A percentile compares a stretch with the other conserved stretches of the same genome.
These are phyloP conservation scores for Siniperca knerii DNA, from an alignment of 2,113 vertebrate species.

Conservation along the genomic window DNA sequence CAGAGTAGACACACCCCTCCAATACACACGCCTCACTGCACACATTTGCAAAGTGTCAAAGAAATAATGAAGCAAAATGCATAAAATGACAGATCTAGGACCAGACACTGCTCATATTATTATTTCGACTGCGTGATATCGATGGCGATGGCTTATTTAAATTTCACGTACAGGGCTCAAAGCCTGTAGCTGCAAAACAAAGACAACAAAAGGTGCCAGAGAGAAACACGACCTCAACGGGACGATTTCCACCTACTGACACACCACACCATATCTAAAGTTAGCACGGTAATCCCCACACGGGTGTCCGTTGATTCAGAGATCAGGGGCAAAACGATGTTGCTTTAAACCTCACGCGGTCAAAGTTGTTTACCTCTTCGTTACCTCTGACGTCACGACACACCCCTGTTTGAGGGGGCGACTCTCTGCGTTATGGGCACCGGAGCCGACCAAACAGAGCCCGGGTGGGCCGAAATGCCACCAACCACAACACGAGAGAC, in stretches of 20 bases:
- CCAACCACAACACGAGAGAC: slow-evolving; percentile 70
- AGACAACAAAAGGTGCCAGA: slow-evolving; percentile 5
- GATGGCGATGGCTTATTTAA: background rate
- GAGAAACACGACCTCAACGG: background rate
- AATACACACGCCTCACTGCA: slow-evolving; percentile 68
- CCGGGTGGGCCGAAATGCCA: slow-evolving; percentile 16
- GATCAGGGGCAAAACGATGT: slow-evolving; percentile 62
- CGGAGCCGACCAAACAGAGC: slow-evolving; percentile 53
- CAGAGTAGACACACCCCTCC: slow-evolving; percentile 82
- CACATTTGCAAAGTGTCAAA: slow-evolving; percentile 61
- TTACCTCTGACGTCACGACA: slow-evolving; percentile 88
- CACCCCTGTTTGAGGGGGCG: slow-evolving; percentile 84
- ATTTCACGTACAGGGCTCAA: background rate
- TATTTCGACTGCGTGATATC: slow-evolving; percentile 10
- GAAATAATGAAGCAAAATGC: slow-evolving; percentile 16
- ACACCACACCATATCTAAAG: background rate
- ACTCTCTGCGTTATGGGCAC: slow-evolving; percentile 60
- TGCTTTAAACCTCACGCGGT: slow-evolving; percentile 86
- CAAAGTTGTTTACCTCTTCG: slow-evolving; percentile 88
- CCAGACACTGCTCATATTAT: background rate
- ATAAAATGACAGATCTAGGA: background rate
- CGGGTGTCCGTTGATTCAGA: slow-evolving; percentile 37
- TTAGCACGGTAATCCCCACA: slow-evolving; percentile 26
- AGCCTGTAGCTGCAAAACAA: slow-evolving; percentile 56
- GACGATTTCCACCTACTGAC: background rate